phyloP scores from a whole-genome alignment of 2,113 vertebrate genomes.

The Psilopsiagon aurifrons region DNA sequence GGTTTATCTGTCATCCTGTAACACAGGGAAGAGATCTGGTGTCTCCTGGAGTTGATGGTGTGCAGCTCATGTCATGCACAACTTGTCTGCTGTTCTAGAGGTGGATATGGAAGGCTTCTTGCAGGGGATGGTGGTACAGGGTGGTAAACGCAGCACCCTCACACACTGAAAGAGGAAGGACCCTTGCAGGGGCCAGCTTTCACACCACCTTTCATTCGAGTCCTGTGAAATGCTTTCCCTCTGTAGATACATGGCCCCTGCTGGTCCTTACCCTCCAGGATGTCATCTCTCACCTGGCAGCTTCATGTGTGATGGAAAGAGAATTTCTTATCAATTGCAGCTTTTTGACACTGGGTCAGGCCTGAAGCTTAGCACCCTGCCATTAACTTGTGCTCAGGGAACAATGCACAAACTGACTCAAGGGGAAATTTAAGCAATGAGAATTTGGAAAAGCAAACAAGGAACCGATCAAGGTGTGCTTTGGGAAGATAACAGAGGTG shows the following conservation, averaged over 20 bases:
- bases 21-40: neutral
- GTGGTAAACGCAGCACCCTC: neutral
- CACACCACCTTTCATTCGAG: neutral
- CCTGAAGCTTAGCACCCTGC: neutral
- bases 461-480: neutral
- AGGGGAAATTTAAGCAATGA: neutral
- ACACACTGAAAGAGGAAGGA: neutral
- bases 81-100: neutral
- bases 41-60: neutral
- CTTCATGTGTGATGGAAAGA: neutral
- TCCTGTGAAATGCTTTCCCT: neutral
- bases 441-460: neutral
- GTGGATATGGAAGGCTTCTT: neutral
- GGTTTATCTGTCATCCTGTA: neutral
- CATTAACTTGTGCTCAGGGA: neutral
- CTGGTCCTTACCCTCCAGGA: neutral
- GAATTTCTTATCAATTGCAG: neutral
- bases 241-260: neutral
- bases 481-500: neutral
- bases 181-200: accelerated
- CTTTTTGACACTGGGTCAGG: neutral
- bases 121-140: neutral
- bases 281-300: neutral
- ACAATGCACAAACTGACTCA: neutral
- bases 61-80: neutral